These are phyloP conservation scores for Coranthus polyacanthus DNA, from an alignment of 2,797 vertebrate species.

Conservation along the genomic window DNA sequence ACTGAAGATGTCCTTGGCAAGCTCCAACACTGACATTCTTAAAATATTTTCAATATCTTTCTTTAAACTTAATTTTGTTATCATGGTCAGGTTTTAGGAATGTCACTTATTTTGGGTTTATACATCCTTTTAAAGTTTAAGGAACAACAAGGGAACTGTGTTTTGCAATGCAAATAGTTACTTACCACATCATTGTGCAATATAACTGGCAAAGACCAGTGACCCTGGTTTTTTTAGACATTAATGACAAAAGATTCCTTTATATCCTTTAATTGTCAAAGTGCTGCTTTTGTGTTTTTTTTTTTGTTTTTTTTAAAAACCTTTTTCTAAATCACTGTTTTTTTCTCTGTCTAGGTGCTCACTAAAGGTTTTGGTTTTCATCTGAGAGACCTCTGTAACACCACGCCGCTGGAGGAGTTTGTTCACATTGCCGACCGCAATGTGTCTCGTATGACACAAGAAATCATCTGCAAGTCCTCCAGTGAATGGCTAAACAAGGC, in stretches of 20 bases:
- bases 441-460: conserved; percentile 78
- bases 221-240: no score
- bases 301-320: not conserved
- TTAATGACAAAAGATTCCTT: no score
- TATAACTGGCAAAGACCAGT: no score
- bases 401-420: conserved; percentile 85
- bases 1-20: conserved; percentile 7
- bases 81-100: not conserved
- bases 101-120: no score
- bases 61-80: conserved; percentile 9
- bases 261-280: no score
- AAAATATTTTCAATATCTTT: conserved; percentile 1
- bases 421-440: conserved; percentile 86
- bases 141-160: no score
- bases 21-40: not conserved
- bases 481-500: conserved; percentile 86
- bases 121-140: no score
- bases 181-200: no score
- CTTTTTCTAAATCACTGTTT: conserved; percentile 3
- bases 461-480: conserved; percentile 90
- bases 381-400: conserved; percentile 90
- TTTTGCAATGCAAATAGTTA: no score
- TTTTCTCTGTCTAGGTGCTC: conserved; percentile 84
- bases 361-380: conserved; percentile 91
- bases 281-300: no score